phyloP scores from a whole-genome alignment of 2,888 invertebrate species.

The Coelogynopora nodosa region DNA sequence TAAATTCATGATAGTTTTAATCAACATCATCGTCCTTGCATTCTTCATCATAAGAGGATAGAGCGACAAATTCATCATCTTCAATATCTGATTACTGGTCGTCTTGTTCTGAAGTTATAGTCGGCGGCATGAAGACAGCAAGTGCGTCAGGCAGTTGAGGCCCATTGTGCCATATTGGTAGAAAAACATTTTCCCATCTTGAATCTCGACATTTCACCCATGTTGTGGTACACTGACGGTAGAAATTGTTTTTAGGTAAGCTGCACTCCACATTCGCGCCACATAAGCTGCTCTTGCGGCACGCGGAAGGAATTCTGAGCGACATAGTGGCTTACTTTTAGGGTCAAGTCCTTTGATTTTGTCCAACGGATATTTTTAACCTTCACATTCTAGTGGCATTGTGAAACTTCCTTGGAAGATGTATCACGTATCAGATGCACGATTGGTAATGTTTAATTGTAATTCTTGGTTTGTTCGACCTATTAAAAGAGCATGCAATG shows the following conservation, averaged over 20 bases:
- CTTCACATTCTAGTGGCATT: not conserved
- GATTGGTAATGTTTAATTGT: constrained; percentile 23
- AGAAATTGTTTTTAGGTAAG: not conserved
- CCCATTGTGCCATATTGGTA: not conserved
- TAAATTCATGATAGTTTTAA: constrained; percentile 5
- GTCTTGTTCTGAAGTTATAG: not conserved
- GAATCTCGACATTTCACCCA: not conserved
- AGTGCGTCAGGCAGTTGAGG: not conserved
- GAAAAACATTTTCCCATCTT: not conserved
- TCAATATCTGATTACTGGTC: constrained; percentile 13
- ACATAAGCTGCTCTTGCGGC: not conserved
- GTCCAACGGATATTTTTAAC: not conserved
- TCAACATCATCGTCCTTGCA: not conserved
- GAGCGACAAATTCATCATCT: constrained; percentile 25
- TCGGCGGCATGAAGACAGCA: not conserved
- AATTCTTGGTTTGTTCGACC: constrained; percentile 1
- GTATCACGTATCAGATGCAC: constrained; percentile 23
- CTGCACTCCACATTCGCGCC: not conserved
- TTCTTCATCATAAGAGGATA: not conserved
- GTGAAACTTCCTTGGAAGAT: not conserved
- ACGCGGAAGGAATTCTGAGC: not conserved
- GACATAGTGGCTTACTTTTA: not conserved
- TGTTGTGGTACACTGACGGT: not conserved
- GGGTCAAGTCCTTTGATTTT: not conserved
- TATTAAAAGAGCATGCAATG: not conserved